These are phyloP conservation scores for Propsilocerus akamusi DNA, from an alignment of 1,140 invertebrate species.

Conservation along the genomic window DNA sequence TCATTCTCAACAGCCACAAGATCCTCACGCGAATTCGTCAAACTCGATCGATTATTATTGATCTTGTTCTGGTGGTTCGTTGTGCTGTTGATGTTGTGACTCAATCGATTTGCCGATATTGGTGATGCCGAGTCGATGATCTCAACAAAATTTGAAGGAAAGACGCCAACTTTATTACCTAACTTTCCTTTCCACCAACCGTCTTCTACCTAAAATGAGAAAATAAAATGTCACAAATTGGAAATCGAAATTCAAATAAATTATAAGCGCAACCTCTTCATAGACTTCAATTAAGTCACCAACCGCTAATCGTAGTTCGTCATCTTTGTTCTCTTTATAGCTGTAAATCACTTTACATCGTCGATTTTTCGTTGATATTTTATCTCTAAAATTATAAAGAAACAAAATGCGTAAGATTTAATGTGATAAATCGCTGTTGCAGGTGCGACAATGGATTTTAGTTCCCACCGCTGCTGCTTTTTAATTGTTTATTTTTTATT, in stretches of 20 bases:
- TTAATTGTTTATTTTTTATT: not conserved
- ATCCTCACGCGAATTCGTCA: constrained; percentile 12
- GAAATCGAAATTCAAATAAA: constrained; percentile 13
- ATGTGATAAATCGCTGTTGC: too few species aligned
- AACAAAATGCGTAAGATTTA: not conserved
- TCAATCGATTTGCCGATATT: constrained; percentile 16
- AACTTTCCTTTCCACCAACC: constrained; percentile 78
- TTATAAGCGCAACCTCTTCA: constrained; percentile 42
- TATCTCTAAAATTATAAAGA: constrained; percentile 17
- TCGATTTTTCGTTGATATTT: constrained; percentile 30
- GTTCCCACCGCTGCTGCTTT: not conserved
- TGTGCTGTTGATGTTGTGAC: constrained; percentile 3
- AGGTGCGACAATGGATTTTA: not conserved
- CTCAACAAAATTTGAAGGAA: constrained; percentile 86
- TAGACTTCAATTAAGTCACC: constrained; percentile 77
- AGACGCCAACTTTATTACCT: constrained; percentile 60
- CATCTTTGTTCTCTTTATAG: constrained; percentile 79
- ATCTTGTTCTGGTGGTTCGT: constrained; percentile 12
- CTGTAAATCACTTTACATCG: constrained; percentile 74
- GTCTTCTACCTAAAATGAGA: constrained; percentile 37
- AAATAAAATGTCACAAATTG: constrained; percentile 17
- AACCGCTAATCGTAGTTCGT: constrained; percentile 70
- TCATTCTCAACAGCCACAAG: constrained; percentile 8
- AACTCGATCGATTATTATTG: constrained; percentile 12
- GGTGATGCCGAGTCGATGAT: constrained; percentile 32